Conservation (phyloP, 37 sponge, comb jelly and placozoan species). For the Tethya wilhelma region DNA sequence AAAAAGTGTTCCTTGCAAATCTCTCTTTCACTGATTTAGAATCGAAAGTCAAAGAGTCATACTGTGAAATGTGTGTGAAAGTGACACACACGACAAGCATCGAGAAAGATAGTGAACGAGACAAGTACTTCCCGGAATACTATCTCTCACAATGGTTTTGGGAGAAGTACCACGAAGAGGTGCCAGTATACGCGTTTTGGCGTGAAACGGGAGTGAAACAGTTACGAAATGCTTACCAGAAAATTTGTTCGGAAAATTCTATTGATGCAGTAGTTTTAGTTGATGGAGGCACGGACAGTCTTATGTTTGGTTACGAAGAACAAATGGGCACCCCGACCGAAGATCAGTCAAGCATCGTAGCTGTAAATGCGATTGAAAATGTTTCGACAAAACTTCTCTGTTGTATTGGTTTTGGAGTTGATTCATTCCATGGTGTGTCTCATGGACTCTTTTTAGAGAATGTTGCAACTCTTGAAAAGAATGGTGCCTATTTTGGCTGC, state of each 20-base stretch:
- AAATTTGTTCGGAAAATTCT: conserved; percentile 42
- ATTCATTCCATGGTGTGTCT: conserved; percentile 78
- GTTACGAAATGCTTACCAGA: conserved; percentile 45
- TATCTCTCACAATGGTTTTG: conserved; percentile 58
- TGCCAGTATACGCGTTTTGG: conserved; percentile 58
- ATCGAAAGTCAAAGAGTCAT: neutral
- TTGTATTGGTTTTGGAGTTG: conserved; percentile 84
- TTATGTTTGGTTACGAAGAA: conserved; percentile 75
- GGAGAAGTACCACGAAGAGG: conserved; percentile 32
- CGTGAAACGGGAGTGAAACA: conserved; percentile 49
- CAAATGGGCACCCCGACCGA: conserved; percentile 72
- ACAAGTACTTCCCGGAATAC: conserved; percentile 71
- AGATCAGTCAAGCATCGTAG: conserved; percentile 77
- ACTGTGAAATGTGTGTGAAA: conserved; percentile 39
- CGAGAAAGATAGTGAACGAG: neutral
- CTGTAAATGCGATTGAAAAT: conserved; percentile 22
- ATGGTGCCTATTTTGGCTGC: conserved; percentile 61
- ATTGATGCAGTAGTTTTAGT: conserved; percentile 76
- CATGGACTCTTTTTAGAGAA: conserved; percentile 80
- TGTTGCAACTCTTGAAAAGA: conserved; percentile 51
- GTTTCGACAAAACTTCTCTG: conserved; percentile 48
- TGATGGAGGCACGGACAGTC: conserved; percentile 80
- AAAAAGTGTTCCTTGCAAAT: conserved; percentile 58
- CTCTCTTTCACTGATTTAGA: conserved; percentile 58
- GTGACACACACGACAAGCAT: conserved; percentile 11